These are phyloP conservation scores for Mycteria americana DNA, from an alignment of 2,797 vertebrate genomes.

Conservation along the genomic window DNA sequence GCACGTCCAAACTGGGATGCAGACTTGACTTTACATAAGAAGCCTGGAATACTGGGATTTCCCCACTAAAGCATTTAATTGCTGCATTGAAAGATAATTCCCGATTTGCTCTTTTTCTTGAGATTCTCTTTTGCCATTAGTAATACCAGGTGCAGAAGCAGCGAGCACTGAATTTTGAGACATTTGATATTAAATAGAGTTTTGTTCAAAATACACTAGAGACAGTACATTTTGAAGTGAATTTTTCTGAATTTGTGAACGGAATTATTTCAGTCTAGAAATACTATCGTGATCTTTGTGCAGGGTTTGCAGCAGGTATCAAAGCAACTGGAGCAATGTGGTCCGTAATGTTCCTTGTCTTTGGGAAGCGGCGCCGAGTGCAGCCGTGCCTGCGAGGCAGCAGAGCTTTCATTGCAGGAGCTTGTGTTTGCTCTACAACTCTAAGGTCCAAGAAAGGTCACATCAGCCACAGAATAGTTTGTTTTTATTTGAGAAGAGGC, in stretches of 20 bases:
- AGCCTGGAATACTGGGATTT: neutral
- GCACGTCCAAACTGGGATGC: rapidly evolving
- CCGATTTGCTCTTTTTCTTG: rapidly evolving
- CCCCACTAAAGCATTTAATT: neutral
- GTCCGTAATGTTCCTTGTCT: rapidly evolving
- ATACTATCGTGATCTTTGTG: rapidly evolving
- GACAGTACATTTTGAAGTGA: no score
- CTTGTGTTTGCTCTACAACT: neutral
- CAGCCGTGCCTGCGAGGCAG: rapidly evolving
- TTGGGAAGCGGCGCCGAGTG: rapidly evolving
- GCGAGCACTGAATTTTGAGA: neutral
- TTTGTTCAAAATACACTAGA: neutral
- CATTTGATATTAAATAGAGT: neutral
- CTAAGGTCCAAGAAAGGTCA: neutral
- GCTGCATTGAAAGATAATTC: neutral
- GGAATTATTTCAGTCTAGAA: neutral
- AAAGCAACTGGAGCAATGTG: rapidly evolving
- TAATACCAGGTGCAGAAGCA: neutral
- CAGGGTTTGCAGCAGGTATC: neutral
- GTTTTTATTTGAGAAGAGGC: neutral
- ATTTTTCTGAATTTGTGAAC: neutral
- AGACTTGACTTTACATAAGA: neutral
- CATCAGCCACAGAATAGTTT: neutral
- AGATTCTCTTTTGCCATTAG: neutral
- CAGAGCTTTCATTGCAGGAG: neutral